Conservation (phyloP, 2,888 invertebrate genomes). For the Cheilosia scutellata region DNA sequence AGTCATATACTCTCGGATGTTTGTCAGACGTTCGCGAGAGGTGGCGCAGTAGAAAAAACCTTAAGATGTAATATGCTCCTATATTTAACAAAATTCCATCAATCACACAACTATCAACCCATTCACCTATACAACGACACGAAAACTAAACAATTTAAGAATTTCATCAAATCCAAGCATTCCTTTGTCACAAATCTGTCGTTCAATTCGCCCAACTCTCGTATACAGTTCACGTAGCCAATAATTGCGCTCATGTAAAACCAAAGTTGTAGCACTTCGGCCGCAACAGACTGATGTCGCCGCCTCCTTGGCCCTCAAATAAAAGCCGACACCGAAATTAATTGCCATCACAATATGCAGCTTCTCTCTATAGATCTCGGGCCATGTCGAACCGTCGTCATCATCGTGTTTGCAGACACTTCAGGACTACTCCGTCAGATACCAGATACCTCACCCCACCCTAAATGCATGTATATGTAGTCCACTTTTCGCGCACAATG, state of each 20-base stretch:
- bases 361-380: conserved; percentile 58
- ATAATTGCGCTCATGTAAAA: conserved; percentile 72
- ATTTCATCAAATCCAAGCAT: conserved; percentile 9
- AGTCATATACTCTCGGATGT: no score
- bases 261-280: conserved; percentile 53
- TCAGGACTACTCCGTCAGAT: conserved; percentile 46
- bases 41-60: no score
- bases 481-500: conserved; percentile 60
- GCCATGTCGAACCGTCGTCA: conserved; percentile 67
- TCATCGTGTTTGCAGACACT: conserved; percentile 73
- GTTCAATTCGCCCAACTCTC: conserved; percentile 42
- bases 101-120: no score
- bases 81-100: no score
- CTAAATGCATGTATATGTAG: conserved; percentile 35
- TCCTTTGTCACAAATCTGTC: conserved; percentile 52
- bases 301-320: conserved; percentile 57
- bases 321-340: conserved; percentile 74
- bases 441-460: conserved; percentile 2
- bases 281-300: conserved; percentile 47
- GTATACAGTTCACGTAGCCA: conserved; percentile 66
- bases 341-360: conserved; percentile 73
- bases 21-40: no score
- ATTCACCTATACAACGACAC: not conserved
- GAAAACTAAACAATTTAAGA: not conserved
- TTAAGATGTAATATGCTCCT: no score